phyloP scores from a whole-genome alignment of 2,113 vertebrate species.

The Pelmatolapia mariae region DNA sequence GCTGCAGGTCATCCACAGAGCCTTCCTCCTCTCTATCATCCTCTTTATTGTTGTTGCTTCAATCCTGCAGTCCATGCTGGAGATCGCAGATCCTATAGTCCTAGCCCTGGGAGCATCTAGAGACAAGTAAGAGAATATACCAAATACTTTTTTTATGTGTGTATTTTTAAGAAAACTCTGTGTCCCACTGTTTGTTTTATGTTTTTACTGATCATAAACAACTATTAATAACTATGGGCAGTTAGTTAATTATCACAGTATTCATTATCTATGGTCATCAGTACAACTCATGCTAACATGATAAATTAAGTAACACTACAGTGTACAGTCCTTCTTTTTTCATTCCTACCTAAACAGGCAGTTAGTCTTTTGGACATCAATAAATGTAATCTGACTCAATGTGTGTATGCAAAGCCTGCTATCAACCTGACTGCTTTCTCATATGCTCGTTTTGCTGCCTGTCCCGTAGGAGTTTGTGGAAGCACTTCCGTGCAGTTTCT shows the following conservation, averaged over 20 bases:
- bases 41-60: conserved; percentile 98
- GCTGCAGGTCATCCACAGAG: conserved; percentile 94
- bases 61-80: conserved; percentile 97
- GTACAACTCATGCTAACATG: background rate
- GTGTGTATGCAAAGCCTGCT: background rate
- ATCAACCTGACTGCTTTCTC: background rate
- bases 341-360: background rate
- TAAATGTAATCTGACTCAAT: background rate
- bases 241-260: background rate
- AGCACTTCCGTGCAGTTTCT: conserved; percentile 95
- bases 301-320: background rate
- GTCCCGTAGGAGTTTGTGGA: conserved; percentile 89
- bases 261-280: background rate
- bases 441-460: background rate
- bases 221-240: background rate
- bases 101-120: conserved; percentile 93
- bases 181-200: background rate
- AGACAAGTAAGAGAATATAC: conserved; percentile 81
- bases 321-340: background rate
- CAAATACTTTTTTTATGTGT: background rate
- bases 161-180: background rate
- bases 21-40: conserved; percentile 97
- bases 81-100: conserved; percentile 98
- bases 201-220: background rate
- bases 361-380: background rate